phyloP scores from a whole-genome alignment of 2,888 invertebrate genomes.

The Cephus sareptanus region DNA sequence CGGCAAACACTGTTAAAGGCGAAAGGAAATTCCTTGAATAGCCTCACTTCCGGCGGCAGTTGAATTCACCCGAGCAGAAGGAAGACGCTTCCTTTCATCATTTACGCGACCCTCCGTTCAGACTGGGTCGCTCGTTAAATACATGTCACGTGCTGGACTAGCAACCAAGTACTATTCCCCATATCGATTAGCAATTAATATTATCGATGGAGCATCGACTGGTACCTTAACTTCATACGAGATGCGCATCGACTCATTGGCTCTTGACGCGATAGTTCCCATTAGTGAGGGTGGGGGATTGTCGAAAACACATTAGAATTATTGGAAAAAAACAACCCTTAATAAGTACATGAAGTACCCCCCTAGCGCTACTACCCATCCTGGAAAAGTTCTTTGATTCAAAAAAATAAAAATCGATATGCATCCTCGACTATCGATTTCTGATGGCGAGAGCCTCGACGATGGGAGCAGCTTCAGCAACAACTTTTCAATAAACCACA shows the following conservation, averaged over 20 bases:
- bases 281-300: background rate
- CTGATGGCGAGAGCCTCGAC: constrained; percentile 29
- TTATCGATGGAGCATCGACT: background rate
- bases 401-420: background rate
- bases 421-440: constrained; percentile 12
- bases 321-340: background rate
- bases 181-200: background rate
- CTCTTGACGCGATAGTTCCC: background rate
- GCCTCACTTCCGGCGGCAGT: background rate
- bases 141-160: background rate
- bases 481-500: constrained; percentile 58
- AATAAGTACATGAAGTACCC: background rate
- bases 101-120: background rate
- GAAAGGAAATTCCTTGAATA: background rate
- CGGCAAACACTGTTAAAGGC: background rate
- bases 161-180: background rate
- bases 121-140: background rate
- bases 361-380: too few relatives aligned
- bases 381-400: background rate
- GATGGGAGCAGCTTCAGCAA: constrained; percentile 28
- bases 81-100: background rate
- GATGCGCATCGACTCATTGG: background rate
- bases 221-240: background rate
- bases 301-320: background rate
- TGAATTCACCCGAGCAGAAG: background rate